A percentile compares a stretch with the other conserved stretches of the same genome.
phyloP scores from a whole-genome alignment of 2,888 invertebrate species.

The Neocrepidodera transversa region DNA sequence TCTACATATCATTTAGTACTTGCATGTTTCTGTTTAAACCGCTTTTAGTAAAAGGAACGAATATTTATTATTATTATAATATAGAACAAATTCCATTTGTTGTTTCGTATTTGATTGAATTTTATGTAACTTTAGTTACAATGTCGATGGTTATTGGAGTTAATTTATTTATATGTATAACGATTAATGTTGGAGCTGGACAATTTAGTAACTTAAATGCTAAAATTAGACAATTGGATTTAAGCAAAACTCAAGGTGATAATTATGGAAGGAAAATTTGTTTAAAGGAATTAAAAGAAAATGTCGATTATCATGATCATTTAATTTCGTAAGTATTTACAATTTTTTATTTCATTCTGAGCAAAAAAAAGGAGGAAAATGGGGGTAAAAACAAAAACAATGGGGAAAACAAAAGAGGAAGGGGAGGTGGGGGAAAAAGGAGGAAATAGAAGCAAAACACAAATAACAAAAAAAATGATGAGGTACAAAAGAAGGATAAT shows the following conservation, averaged over 20 bases:
- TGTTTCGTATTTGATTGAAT: conserved; percentile 33
- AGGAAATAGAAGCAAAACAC: too few species aligned
- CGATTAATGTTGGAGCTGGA: conserved; percentile 31
- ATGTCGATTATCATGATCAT: conserved; percentile 31
- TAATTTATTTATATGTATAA: conserved; percentile 31
- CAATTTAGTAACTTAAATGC: conserved; percentile 37
- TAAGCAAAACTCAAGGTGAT: conserved; percentile 2
- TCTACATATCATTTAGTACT: conserved; percentile 31
- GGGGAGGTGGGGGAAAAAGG: too few species aligned
- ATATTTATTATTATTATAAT: conserved; percentile 34
- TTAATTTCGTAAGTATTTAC: conserved; percentile 33
- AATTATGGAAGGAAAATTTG: conserved; percentile 11
- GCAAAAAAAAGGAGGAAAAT: too few species aligned
- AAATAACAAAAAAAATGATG: too few species aligned
- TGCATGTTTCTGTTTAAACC: conserved; percentile 37
- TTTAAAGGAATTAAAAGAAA: conserved; percentile 21
- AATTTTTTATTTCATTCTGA: too few species aligned
- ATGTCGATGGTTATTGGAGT: conserved; percentile 37
- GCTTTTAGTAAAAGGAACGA: conserved; percentile 31
- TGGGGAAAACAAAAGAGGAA: too few species aligned
- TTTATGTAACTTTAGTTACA: conserved; percentile 35
- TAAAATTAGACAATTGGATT: conserved; percentile 28
- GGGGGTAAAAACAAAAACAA: too few species aligned
- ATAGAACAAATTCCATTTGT: conserved; percentile 29
- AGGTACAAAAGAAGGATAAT: too few species aligned